Evolutionary conservation across 2,797 vertebrate genomes (phyloP).

Genomic region (Pampus argenteus): DNA sequence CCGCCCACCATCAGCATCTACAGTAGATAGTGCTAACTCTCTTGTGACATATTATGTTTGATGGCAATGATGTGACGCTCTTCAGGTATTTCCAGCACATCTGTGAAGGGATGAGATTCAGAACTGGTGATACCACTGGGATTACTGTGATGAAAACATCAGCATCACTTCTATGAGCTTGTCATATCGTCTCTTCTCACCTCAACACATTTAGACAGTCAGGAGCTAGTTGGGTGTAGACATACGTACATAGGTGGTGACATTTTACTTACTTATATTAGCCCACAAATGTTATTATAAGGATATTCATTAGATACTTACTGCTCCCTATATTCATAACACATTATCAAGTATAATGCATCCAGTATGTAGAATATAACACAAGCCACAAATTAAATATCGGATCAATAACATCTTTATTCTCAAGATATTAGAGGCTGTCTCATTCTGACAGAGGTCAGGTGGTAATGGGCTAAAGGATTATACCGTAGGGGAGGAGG

Average conservation of each 20-base stretch:
- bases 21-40: not conserved
- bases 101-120: constrained; percentile 1
- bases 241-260: too few species aligned
- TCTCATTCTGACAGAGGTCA: constrained; percentile 67
- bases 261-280: too few species aligned
- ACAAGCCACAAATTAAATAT: constrained; percentile 34
- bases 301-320: not conserved
- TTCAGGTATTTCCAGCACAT: not conserved
- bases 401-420: constrained; percentile 38
- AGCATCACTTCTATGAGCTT: constrained; percentile 11
- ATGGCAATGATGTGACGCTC: constrained; percentile 2
- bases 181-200: constrained; percentile 12
- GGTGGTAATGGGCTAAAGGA: constrained; percentile 73
- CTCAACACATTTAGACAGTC: not conserved
- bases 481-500: constrained; percentile 63
- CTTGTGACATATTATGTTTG: not conserved
- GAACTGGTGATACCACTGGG: constrained; percentile 1
- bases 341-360: not conserved
- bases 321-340: constrained; percentile 10
- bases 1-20: not conserved
- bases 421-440: constrained; percentile 43
- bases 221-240: constrained; percentile 14
- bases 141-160: constrained; percentile 34
- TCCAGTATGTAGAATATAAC: constrained; percentile 20
- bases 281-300: not conserved